Evolutionary conservation across 2,888 invertebrate species (phyloP), one percentile per base, ranked within the genome.

Genomic region (Agelastica alni): DNA sequence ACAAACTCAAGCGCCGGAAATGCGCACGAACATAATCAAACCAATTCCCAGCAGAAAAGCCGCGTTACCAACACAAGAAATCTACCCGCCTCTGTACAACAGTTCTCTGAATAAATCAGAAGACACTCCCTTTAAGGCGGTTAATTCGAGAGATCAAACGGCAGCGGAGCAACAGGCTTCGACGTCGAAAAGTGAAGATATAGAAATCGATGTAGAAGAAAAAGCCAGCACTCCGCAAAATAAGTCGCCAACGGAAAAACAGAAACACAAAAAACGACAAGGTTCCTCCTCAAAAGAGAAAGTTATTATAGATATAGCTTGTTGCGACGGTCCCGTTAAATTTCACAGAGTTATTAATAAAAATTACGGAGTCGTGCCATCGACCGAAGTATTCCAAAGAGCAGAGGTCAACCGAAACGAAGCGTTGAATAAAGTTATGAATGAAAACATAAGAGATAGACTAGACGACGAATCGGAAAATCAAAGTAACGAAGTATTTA

Each of bases 251-350:
- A 37, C 42, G 14, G 63, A 61, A 9, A 57, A 60, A 36, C 54
- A 52, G 18, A 61, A 58, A 26, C 59, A 56, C 12, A 59, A 57
- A 42, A 63, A 62, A 53, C 54, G 56, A 2, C 13, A 22, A 10
- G 58, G 54, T 10, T 34, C 34, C 28, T 45, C 17, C 10, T 14
- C 26, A 2, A 65, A 69, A 59, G 74, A 76, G 20, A 84, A 83
- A 70, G 85, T 89, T 0, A 85, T 93, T 1, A 78, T 91, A 56
- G 93, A 94, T 75, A 84, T 93, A n/a, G 94, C 93, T 0, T 92
- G 89, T 59, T 94, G 94, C 75, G 94, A 94, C 75, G 94, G 94
- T 0, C 94, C 94, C 0, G 93, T 94, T 0, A 82, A 88, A 17
- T 90, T 94, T 77, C 90, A 91, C 66, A 82, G 93, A 1, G 91